Percentiles rank a stretch among this genome's conserved stretches.
Evolutionary conservation across 2,113 vertebrate genomes (phyloP).

Genomic region (Acrocephalus kingi): DNA sequence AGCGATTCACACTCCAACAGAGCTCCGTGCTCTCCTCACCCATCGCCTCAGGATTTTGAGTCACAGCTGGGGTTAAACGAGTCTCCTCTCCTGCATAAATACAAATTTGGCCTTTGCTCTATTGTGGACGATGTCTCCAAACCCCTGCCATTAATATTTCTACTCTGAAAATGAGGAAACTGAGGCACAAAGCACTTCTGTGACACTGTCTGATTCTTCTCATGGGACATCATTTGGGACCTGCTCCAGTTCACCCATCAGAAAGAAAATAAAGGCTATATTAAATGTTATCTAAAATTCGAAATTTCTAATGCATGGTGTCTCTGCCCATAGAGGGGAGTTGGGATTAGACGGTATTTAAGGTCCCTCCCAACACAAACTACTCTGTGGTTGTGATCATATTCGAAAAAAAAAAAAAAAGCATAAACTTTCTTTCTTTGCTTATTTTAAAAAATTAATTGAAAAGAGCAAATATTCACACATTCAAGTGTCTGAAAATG

Average conservation of each 20-base stretch:
- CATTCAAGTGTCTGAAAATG: background rate
- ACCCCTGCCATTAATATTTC: background rate
- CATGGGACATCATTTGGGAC: background rate
- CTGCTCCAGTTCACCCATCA: background rate
- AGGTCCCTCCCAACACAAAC: background rate
- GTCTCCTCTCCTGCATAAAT: background rate
- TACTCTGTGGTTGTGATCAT: background rate
- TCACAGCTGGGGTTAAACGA: background rate
- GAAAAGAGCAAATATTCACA: background rate
- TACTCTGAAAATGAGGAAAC: background rate
- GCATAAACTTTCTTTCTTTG: background rate
- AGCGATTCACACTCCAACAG: background rate
- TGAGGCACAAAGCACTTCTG: background rate
- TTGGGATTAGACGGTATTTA: background rate
- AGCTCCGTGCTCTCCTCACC: accelerated
- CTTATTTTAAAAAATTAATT: background rate
- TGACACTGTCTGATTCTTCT: background rate
- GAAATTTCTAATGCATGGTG: background rate
- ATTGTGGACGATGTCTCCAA: accelerated
- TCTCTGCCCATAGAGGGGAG: background rate
- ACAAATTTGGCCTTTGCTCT: background rate
- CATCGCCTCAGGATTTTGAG: background rate
- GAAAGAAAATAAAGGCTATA: background rate
- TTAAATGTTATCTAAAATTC: background rate
- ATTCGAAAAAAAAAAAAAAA: background rate